Conservation (phyloP, 2,888 invertebrate genomes). For the Coecobrya sp. region DNA sequence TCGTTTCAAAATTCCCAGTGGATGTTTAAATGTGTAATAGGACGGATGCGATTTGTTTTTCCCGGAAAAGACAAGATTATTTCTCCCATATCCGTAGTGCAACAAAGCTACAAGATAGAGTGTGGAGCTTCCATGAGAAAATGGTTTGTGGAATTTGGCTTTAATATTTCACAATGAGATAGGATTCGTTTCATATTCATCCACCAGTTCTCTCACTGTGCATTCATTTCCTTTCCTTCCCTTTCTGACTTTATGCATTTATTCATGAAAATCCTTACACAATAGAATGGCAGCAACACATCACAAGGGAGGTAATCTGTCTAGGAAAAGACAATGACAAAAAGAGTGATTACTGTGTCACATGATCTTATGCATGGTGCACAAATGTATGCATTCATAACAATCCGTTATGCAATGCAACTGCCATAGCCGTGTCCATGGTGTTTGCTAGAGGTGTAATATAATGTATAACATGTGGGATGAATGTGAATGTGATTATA, state of each 20-base stretch:
- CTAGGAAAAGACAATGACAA: conserved; percentile 13
- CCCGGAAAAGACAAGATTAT: not conserved
- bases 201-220: not conserved
- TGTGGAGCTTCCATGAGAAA: not conserved
- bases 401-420: not conserved
- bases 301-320: not conserved
- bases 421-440: not conserved
- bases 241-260: conserved; percentile 20
- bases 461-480: not conserved
- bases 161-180: not conserved
- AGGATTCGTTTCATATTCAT: not conserved
- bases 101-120: not conserved
- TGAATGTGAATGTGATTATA: not conserved
- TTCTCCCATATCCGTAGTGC: not conserved
- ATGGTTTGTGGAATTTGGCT: not conserved
- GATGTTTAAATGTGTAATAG: not conserved
- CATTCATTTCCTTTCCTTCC: conserved; percentile 43
- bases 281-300: not conserved
- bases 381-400: conserved; percentile 4
- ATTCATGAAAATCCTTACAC: conserved; percentile 44
- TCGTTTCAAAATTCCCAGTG: not conserved
- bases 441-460: not conserved
- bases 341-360: conserved; percentile 12
- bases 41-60: conserved; percentile 48
- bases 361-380: not conserved